These are phyloP conservation scores for Drosophila paracracens DNA, from an alignment of 2,888 invertebrate species.

Conservation along the genomic window DNA sequence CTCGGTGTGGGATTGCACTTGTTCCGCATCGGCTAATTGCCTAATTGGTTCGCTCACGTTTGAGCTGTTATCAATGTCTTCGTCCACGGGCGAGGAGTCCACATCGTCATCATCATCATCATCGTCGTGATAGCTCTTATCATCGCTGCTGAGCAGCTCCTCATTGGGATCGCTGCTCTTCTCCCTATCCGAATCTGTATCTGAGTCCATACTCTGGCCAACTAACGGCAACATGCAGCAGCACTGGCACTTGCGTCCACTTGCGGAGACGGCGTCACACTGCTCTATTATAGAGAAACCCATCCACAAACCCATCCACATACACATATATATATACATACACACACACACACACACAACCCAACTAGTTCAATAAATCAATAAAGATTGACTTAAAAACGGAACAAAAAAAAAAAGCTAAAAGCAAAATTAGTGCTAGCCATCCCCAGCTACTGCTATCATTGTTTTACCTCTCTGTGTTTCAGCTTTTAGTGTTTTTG, in stretches of 20 bases:
- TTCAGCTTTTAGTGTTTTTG: constrained; percentile 7
- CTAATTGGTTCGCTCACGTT: constrained; percentile 28
- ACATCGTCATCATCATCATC: constrained; percentile 18
- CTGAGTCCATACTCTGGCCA: constrained; percentile 51
- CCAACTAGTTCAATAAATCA: constrained; percentile 62
- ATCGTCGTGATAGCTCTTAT: constrained; percentile 67
- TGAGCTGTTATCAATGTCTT: constrained; percentile 17
- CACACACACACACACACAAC: not conserved
- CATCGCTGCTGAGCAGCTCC: constrained; percentile 68
- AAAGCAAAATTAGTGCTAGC: constrained; percentile 45
- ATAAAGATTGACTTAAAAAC: constrained; percentile 69
- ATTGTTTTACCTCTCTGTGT: not conserved
- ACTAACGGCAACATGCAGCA: constrained; percentile 5
- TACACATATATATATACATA: not conserved
- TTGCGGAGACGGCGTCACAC: constrained; percentile 30
- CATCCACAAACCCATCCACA: constrained; percentile 19
- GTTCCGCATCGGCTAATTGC: constrained; percentile 30
- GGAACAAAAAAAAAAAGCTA: constrained; percentile 1
- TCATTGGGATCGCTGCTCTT: constrained; percentile 75
- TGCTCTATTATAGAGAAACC: constrained; percentile 33
- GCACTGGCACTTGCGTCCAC: constrained; percentile 24
- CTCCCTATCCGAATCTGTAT: constrained; percentile 62
- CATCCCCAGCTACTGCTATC: not conserved
- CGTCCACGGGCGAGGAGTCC: constrained; percentile 36
- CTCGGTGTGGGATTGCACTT: constrained; percentile 24